phyloP scores from a whole-genome alignment of 1,140 invertebrate species.

The Eurosta solidaginis region DNA sequence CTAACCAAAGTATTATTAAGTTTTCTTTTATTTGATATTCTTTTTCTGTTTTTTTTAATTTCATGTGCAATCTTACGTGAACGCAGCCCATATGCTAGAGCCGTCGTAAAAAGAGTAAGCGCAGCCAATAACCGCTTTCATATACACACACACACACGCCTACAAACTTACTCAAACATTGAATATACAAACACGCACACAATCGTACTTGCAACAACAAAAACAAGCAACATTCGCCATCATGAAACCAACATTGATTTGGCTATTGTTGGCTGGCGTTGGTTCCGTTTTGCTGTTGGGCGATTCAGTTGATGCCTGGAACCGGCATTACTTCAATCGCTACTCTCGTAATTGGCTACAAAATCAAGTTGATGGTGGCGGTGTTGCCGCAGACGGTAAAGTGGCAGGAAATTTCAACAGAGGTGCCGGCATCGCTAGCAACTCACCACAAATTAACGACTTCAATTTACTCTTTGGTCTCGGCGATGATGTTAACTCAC shows the following conservation, averaged over 20 bases:
- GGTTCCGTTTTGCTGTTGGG: slow-evolving; percentile 51
- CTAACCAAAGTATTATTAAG: background rate
- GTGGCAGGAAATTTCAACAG: background rate
- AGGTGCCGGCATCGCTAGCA: background rate
- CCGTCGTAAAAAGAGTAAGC: background rate
- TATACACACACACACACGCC: background rate
- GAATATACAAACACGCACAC: background rate
- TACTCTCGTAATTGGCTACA: slow-evolving; percentile 84
- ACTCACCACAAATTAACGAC: slow-evolving; percentile 12
- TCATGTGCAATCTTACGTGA: background rate
- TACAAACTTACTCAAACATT: background rate
- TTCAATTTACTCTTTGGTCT: slow-evolving; percentile 22
- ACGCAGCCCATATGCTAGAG: background rate
- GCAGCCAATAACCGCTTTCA: background rate
- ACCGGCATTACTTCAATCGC: slow-evolving; percentile 76
- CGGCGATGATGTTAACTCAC: background rate
- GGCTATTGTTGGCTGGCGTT: slow-evolving; percentile 44
- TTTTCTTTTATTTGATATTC: background rate
- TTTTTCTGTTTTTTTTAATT: background rate
- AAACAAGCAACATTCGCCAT: slow-evolving; percentile 26
- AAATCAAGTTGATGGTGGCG: slow-evolving; percentile 56
- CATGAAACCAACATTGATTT: slow-evolving; percentile 51
- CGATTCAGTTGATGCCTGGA: slow-evolving; percentile 68
- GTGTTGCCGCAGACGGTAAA: background rate
- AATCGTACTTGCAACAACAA: background rate